Percentiles rank a stretch among this genome's conserved stretches.
Conservation (phyloP, 2,888 invertebrate genomes). For the Salticus scenicus region DNA sequence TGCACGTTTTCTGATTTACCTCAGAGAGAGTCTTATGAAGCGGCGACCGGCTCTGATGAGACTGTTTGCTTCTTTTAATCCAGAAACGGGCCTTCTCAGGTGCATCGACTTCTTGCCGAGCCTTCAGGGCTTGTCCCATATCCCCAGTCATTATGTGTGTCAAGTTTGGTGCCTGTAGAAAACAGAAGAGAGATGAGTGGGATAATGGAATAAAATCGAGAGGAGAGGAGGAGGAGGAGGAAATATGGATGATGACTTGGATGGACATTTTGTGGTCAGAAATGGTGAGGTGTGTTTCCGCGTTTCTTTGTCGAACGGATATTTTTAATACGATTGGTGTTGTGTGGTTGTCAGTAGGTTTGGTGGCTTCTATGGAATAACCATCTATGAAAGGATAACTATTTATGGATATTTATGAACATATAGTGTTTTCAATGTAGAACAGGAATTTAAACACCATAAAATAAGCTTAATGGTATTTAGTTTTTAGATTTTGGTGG, state of each 20-base stretch:
- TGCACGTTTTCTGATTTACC: not conserved
- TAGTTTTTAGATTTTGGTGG: too few relatives aligned
- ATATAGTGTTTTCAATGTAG: too few relatives aligned
- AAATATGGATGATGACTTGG: too few relatives aligned
- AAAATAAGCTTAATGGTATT: too few relatives aligned
- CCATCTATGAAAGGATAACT: too few relatives aligned
- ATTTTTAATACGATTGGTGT: not conserved
- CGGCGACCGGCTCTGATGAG: constrained; percentile 20
- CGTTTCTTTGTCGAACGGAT: not conserved
- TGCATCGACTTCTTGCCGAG: constrained; percentile 38
- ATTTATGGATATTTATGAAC: too few relatives aligned
- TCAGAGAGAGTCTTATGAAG: not conserved
- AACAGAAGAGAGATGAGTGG: not conserved
- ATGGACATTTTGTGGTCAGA: constrained; percentile 10
- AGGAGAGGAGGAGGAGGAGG: not conserved
- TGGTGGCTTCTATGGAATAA: not conserved
- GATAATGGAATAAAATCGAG: constrained; percentile 21
- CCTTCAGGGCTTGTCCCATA: constrained; percentile 34
- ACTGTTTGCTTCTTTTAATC: constrained; percentile 48
- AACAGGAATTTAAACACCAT: too few relatives aligned
- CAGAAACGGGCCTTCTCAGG: constrained; percentile 37
- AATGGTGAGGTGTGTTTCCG: not conserved
- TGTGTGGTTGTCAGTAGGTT: not conserved
- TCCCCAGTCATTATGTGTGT: constrained; percentile 44
- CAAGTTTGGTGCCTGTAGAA: constrained; percentile 48